Base-by-base conservation (phyloP, 2,888 invertebrate genomes). In the Therioaphis trifolii region DNA sequence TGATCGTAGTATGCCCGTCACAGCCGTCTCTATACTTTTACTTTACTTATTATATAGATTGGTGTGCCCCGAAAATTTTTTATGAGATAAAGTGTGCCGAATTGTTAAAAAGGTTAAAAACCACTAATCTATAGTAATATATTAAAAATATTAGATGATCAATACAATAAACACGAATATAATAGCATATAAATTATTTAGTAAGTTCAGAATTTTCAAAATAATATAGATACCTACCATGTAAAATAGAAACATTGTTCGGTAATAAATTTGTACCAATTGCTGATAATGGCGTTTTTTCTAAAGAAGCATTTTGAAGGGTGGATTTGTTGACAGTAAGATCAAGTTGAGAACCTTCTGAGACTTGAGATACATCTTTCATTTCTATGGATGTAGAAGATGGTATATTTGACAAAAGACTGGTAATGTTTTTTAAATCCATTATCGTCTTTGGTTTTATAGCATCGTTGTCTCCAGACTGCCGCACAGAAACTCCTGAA, bases 281-380 rank as follows among this genome's bases (percentile, higher is more conserved):
- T 89, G 95, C 95, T 69, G 95, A 94, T 80, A 96, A 92, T 0
- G 96, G 95, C 78, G 96, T 96, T 86, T 94, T 94, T 58, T 96
- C 96, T 88, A 95, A 94, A 78, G 96, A 93, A 49, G 89, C 88
- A 58, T 89, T 89, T 84, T 89, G 89, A 68, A 89, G 87, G 58
- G 86, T 75, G 58, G 84, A 79, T 77, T 86, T 86, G 9, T 86
- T 80, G 27, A 86, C 76, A 24, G 85, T 85, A 24, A 85, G 84
- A 63, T 84, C 86, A 85, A 85, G 85, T 52, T 77, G 77, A 15
- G 85, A 71, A 79, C 63, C 74, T n/a, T 85, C 85, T 27, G 79
- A 69, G n/a, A 21, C n/a, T 61, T 80, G 71, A 49, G 80, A 24
- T 29, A 80, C 55, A 35, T 84, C 66, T 58, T 84, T 84, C 66